Percentiles rank a stretch among this genome's conserved stretches.
These are phyloP conservation scores for Drosophila prolongata DNA, from an alignment of 2,888 invertebrate species.

Conservation along the genomic window DNA sequence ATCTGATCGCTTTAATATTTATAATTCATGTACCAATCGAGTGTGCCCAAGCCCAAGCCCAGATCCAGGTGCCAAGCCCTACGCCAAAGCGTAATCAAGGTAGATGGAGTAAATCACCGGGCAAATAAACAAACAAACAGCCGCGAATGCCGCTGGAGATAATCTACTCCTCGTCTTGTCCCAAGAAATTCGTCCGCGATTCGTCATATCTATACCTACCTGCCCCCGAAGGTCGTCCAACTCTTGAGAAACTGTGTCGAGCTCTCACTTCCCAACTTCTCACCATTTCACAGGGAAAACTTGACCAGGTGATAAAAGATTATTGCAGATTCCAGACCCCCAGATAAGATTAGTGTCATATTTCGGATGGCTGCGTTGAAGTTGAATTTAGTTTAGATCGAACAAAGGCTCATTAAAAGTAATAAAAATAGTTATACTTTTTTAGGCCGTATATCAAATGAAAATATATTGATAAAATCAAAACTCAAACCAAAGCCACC, in stretches of 20 bases:
- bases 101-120: conserved; percentile 59
- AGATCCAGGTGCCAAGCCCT: conserved; percentile 32
- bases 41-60: conserved; percentile 21
- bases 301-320: too few relatives aligned
- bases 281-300: not conserved
- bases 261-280: conserved; percentile 8
- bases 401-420: too few relatives aligned
- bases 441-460: not conserved
- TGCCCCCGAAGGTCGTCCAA: conserved; percentile 15
- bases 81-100: conserved; percentile 31
- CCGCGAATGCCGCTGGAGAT: conserved; percentile 66
- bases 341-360: too few relatives aligned
- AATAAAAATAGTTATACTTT: too few relatives aligned
- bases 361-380: too few relatives aligned
- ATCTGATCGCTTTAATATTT: conserved; percentile 34
- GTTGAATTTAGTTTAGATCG: too few relatives aligned
- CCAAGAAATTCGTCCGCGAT: conserved; percentile 34
- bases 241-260: conserved; percentile 24
- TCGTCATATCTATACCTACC: conserved; percentile 30
- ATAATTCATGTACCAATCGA: conserved; percentile 32
- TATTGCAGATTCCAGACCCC: too few relatives aligned
- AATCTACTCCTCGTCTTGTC: conserved; percentile 45
- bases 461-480: not conserved
- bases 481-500: too few relatives aligned
- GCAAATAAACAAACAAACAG: conserved; percentile 46